Evolutionary conservation across 2,888 invertebrate species (phyloP).

Genomic region (Hirtodrosophila histrioides): DNA sequence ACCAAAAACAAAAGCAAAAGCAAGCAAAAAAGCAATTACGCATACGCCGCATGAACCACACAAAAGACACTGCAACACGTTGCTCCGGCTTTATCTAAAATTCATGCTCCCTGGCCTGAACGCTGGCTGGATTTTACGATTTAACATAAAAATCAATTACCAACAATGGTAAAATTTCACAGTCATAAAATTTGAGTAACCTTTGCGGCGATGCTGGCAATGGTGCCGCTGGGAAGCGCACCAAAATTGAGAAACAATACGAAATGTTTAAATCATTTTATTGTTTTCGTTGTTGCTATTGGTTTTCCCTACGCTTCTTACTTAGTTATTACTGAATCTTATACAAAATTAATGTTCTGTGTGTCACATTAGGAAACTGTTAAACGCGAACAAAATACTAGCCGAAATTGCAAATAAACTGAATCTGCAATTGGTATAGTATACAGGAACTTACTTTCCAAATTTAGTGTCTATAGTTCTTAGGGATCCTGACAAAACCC

Average conservation of each 20-base stretch:
- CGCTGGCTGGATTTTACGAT: slow-evolving; percentile 66
- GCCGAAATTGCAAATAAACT: not conserved
- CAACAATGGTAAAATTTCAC: slow-evolving; percentile 75
- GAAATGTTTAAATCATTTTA: slow-evolving; percentile 70
- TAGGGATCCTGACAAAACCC: no score
- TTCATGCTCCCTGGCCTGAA: slow-evolving; percentile 54
- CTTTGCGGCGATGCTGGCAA: slow-evolving; percentile 24
- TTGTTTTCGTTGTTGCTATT: slow-evolving; percentile 32
- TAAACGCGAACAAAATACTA: no score
- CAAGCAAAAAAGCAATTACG: slow-evolving; percentile 67
- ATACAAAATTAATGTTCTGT: no score
- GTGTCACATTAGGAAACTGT: no score
- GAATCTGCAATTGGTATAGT: no score
- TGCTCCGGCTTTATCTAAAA: slow-evolving; percentile 66
- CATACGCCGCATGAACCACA: slow-evolving; percentile 62
- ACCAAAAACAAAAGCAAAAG: not conserved
- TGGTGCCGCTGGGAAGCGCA: not conserved
- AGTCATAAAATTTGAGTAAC: slow-evolving; percentile 70
- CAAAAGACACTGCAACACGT: slow-evolving; percentile 64
- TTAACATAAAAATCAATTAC: slow-evolving; percentile 79
- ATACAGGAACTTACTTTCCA: no score
- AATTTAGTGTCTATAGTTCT: no score
- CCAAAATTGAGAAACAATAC: slow-evolving; percentile 74
- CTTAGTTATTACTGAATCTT: no score
- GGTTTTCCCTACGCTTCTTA: no score